phyloP scores from a whole-genome alignment of 2,888 invertebrate species.

The Sesia bembeciformis region DNA sequence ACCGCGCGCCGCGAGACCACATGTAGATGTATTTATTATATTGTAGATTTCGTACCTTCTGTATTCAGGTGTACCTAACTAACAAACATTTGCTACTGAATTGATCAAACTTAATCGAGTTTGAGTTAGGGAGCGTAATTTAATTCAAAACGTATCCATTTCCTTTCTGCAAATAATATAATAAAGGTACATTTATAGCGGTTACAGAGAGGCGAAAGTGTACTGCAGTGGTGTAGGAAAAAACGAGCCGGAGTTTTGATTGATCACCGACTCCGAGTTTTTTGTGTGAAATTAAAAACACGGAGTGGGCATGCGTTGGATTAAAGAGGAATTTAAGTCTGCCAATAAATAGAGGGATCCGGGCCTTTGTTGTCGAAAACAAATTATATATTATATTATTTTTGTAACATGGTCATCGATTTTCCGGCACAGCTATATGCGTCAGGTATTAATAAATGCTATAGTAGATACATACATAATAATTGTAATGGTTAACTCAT shows the following conservation, averaged over 20 bases:
- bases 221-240: slow-evolving; percentile 65
- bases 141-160: slow-evolving; percentile 61
- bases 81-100: slow-evolving; percentile 16
- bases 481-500: too few species aligned
- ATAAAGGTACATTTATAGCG: slow-evolving; percentile 60
- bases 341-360: slow-evolving; percentile 45
- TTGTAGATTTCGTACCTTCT: too few species aligned
- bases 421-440: slow-evolving; percentile 26
- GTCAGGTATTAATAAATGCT: not conserved
- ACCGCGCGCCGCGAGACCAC: too few species aligned
- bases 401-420: slow-evolving; percentile 30
- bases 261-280: slow-evolving; percentile 68
- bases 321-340: slow-evolving; percentile 63
- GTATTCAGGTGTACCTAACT: not conserved
- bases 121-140: slow-evolving; percentile 30
- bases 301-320: slow-evolving; percentile 63
- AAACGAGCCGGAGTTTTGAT: slow-evolving; percentile 63
- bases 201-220: slow-evolving; percentile 64
- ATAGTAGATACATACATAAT: too few species aligned
- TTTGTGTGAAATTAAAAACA: slow-evolving; percentile 73
- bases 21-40: too few species aligned
- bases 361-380: slow-evolving; percentile 45
- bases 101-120: slow-evolving; percentile 31
- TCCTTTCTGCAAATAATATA: slow-evolving; percentile 64
- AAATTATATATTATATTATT: slow-evolving; percentile 43